These are phyloP conservation scores for Chelonia mydas DNA, from an alignment of 2,797 vertebrate genomes.

Conservation along the genomic window DNA sequence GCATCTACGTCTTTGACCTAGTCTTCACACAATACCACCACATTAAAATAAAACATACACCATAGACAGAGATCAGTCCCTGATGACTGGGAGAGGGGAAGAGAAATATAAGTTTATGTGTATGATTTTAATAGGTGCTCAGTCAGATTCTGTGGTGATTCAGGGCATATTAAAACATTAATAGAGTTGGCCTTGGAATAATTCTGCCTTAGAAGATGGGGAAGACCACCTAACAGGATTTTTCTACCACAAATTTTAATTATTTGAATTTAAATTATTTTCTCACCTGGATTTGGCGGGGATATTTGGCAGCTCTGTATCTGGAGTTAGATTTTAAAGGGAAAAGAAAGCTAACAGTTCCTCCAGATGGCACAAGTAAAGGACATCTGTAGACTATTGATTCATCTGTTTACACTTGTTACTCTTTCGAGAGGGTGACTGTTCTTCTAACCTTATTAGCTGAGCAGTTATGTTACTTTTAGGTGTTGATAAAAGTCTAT, in stretches of 20 bases:
- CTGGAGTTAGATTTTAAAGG: not conserved
- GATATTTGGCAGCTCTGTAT: not conserved
- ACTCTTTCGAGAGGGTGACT: not conserved
- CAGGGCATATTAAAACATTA: not conserved
- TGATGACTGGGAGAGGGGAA: conserved; percentile 36
- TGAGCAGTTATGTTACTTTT: not conserved
- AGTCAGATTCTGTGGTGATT: not conserved
- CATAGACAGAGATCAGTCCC: conserved; percentile 1
- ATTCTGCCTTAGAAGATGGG: not conserved
- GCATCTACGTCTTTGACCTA: not conserved
- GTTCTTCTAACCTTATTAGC: not conserved
- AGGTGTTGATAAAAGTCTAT: not conserved
- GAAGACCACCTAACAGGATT: not conserved
- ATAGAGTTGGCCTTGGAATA: not conserved
- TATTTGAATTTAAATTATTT: not conserved
- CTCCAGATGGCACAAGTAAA: not conserved
- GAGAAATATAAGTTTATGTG: conserved; percentile 40
- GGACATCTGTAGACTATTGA: rapidly evolving
- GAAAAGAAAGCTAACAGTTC: not conserved
- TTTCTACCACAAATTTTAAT: conserved; percentile 1
- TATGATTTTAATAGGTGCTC: not conserved
- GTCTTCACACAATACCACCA: not conserved
- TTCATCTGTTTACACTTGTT: not conserved
- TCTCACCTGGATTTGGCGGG: not conserved
- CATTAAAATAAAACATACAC: conserved; percentile 33